Conservation (phyloP, 2,113 vertebrate species). For the Tapirus terrestris region DNA sequence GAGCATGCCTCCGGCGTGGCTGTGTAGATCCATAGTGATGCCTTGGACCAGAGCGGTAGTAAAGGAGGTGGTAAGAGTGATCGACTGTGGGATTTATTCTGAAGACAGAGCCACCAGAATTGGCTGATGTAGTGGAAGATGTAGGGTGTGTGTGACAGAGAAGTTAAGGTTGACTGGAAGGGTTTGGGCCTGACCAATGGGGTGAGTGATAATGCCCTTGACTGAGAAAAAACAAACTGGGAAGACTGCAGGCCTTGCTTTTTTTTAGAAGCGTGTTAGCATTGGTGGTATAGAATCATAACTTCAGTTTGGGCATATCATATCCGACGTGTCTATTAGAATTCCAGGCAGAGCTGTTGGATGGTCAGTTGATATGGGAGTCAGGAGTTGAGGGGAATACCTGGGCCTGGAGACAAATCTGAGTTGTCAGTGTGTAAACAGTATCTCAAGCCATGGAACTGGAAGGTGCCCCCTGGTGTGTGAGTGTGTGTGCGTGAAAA, state of each 20-base stretch:
- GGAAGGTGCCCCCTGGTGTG: neutral
- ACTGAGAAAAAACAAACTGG: neutral
- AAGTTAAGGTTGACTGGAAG: neutral
- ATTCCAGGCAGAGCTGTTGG: neutral
- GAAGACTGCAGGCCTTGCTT: neutral
- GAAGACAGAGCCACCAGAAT: neutral
- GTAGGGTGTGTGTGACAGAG: neutral
- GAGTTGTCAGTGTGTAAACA: neutral
- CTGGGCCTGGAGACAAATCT: neutral
- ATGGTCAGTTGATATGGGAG: neutral
- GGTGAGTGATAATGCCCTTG: neutral
- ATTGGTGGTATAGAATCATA: neutral
- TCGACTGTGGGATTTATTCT: neutral
- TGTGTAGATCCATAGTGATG: accelerated
- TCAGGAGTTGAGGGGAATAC: neutral
- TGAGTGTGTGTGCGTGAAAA: neutral
- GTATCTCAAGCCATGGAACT: neutral
- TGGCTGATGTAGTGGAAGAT: no score
- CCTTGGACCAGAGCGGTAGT: no score
- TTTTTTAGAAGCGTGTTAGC: neutral
- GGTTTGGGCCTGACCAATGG: neutral
- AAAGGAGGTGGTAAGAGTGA: neutral
- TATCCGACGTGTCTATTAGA: neutral
- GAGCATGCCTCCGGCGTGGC: accelerated
- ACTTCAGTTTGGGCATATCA: neutral